Base-by-base conservation (phyloP, 2,888 invertebrate genomes). In the Odontomyia ornata region DNA sequence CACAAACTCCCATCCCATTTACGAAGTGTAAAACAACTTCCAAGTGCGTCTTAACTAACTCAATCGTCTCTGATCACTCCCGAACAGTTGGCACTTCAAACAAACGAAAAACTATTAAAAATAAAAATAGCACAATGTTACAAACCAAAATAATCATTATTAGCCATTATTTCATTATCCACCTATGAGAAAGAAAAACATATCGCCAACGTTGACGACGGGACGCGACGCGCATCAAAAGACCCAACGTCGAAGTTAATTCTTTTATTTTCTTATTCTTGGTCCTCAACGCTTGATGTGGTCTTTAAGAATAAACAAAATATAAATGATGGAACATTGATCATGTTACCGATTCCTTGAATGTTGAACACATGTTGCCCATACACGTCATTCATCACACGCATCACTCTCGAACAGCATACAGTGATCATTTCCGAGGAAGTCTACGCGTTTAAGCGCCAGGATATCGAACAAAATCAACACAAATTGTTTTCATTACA, bases 361-460 rank as follows among this genome's bases (percentile, higher is more conserved):
- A 73, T 73, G 73, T 73, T 73, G 23, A 73, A 57, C 73, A 73
- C 36, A 73, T 73, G 73, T 73, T 36, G 57, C 21, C n/a, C 57
- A 21, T 36, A 13, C 47, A 13, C 23, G 60, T 43, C 73, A 73
- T 73, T 73, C 73, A 73, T 73, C 73, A 73, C 30, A 56, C 52
- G 15, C 52, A 52, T 52, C 52, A 52, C 18, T 15, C 52, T 52
- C 15, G 52, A 52, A 52, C 52, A 18, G 3, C n/a, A 4, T 52
- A 15, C 52, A 52, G 52, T 15, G n/a, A 52, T 13, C n/a, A 52
- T 18, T n/a, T 52, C 52, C 13, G 18, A 52, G n/a, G 52, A 52
- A 52, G 18, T 52, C 52, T 52, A 15, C 52, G 3, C 30, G 28
- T 36, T 5, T 36, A 36, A 73, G 60, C 60, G 73, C 60, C 60